phyloP scores from a whole-genome alignment of 1,140 invertebrate species.

The Apolygus lucorum region DNA sequence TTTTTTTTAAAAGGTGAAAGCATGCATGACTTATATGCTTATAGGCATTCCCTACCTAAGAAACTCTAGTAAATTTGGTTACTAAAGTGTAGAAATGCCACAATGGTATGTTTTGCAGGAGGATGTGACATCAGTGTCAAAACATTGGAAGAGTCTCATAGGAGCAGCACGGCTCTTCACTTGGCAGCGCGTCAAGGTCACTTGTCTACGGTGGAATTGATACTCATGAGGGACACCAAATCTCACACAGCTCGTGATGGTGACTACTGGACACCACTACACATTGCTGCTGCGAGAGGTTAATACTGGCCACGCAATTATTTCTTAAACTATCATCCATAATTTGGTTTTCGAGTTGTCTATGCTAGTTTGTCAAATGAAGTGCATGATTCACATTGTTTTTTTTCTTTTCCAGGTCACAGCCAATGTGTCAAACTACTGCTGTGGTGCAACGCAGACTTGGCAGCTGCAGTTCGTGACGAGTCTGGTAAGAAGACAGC shows the following conservation, averaged over 20 bases:
- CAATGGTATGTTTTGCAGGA: no score
- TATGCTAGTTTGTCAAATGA: no score
- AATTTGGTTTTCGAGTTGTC: no score
- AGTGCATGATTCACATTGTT: no score
- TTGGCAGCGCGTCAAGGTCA: conserved; percentile 47
- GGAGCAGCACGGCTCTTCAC: conserved; percentile 50
- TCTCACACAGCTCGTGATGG: neutral
- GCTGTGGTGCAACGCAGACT: conserved; percentile 49
- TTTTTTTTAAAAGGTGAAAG: no score
- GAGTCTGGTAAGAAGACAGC: conserved; percentile 43
- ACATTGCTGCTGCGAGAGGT: conserved; percentile 49
- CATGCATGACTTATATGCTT: no score
- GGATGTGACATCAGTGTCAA: conserved; percentile 41
- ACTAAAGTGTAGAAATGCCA: no score
- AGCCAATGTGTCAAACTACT: conserved; percentile 48
- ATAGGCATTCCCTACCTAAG: no score
- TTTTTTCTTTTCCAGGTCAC: no score
- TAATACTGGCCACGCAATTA: no score
- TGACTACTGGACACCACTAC: conserved; percentile 46
- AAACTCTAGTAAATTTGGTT: no score
- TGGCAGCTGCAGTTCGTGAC: conserved; percentile 47
- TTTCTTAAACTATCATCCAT: no score
- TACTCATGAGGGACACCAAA: conserved; percentile 26
- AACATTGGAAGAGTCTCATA: conserved; percentile 38
- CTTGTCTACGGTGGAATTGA: conserved; percentile 33